Evolutionary conservation across 2,113 vertebrate species (phyloP), one percentile per base, ranked within the genome.

Genomic region (Stegostoma tigrinum): DNA sequence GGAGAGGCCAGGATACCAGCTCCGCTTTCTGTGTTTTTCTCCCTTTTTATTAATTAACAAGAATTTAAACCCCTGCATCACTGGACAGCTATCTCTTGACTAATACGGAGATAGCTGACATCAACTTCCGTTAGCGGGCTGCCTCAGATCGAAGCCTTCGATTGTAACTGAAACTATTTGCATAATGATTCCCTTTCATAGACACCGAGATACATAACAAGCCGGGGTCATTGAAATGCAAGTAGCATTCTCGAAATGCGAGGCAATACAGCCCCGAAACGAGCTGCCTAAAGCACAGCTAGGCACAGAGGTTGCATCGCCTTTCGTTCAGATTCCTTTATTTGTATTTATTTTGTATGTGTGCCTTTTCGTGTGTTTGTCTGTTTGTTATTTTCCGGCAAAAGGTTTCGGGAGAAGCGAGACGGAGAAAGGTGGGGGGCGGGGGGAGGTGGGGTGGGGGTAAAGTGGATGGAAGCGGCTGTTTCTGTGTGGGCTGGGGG

Each of bases 141-240:
- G 97, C 97, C 97, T 96, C 98, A 98, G 99, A 99, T 99, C 99
- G 99, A 99, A 99, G 98, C 98, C 98, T 99, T 99, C 99, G 99
- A 99, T 99, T 99, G 99, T 98, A 98, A 99, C 98, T 97, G 98
- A 98, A 98, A 98, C 98, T 98, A 99, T 99, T 99, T 99, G 99
- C 99, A 99, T 99, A 99, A 98, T 98, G 98, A 99, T 99, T 99
- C 98, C 97, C 98, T 98, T 98, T 98, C 98, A 97, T 98, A 97
- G 98, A 98, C 97, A 98, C 97, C 96, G 98, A 97, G 98, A 98
- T 98, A 98, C 98, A 98, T 98, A 98, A 98, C 98, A 97, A 98
- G 98, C 97, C 98, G 97, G 98, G 97, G 98, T 98, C 98, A 98
- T 99, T 99, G 98, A 98, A 98, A 99, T 98, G 98, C 98, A 98